These are phyloP conservation scores for Lagodon rhomboides DNA, from an alignment of 2,797 vertebrate genomes.

Conservation along the genomic window DNA sequence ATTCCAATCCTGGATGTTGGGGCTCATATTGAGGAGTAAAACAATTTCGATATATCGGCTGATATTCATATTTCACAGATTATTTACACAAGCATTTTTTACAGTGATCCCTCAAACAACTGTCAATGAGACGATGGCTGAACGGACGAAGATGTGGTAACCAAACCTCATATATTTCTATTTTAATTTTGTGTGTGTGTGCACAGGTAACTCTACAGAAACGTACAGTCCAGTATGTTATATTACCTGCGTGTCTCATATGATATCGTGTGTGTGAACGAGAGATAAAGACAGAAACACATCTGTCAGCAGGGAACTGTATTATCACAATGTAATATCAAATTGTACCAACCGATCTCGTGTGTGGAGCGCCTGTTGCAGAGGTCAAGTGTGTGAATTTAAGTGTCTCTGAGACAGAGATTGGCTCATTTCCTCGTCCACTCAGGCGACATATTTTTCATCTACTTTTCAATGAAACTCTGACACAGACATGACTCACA, in stretches of 20 bases:
- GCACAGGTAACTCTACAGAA: background rate
- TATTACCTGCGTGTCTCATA: background rate
- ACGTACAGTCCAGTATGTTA: background rate
- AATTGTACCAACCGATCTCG: background rate
- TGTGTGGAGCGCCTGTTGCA: background rate
- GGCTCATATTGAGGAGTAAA: no score
- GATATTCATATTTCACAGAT: no score
- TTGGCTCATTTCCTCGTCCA: background rate
- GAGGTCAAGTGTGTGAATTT: background rate
- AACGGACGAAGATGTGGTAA: background rate
- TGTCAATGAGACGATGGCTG: background rate
- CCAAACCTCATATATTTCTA: background rate
- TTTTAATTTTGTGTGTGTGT: background rate
- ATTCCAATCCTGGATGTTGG: no score
- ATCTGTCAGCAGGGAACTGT: conserved; percentile 10
- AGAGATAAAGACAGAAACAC: background rate
- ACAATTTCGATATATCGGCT: no score
- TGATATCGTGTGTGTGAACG: conserved; percentile 13
- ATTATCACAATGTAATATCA: conserved; percentile 1
- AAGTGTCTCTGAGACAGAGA: background rate
- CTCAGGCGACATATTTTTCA: background rate
- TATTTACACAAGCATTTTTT: no score
- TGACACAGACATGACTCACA: conserved; percentile 14
- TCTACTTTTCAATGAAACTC: conserved; percentile 16
- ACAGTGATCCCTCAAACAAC: no score